Evolutionary conservation across 2,797 vertebrate species (phyloP).

Genomic region (Leucoraja ocellata): DNA sequence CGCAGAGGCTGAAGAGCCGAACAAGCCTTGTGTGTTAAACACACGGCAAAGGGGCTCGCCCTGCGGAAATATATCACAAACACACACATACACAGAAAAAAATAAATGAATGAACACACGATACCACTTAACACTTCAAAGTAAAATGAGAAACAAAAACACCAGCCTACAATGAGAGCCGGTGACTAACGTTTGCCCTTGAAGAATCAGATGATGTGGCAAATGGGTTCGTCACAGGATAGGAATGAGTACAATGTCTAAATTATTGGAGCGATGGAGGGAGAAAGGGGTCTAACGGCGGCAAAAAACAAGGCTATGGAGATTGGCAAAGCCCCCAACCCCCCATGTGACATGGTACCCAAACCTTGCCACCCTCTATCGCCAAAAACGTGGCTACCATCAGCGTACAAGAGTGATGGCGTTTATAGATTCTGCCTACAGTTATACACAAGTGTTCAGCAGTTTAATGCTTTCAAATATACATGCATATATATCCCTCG

Average conservation of each 20-base stretch:
- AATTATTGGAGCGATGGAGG: not conserved
- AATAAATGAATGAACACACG: not conserved
- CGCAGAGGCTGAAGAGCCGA: not conserved
- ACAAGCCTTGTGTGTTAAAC: not conserved
- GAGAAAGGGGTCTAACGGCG: not conserved
- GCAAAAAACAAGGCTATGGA: not conserved
- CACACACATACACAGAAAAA: too few species aligned
- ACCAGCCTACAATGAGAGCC: not conserved
- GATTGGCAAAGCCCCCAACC: not conserved
- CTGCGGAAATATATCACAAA: too few species aligned
- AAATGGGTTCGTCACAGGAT: slow-evolving; percentile 5
- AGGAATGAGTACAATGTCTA: not conserved
- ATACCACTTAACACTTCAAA: not conserved
- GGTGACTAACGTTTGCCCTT: not conserved
- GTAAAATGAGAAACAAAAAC: not conserved
- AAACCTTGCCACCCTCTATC: too few species aligned
- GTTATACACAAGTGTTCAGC: too few species aligned
- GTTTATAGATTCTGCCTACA: too few species aligned
- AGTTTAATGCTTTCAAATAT: too few species aligned
- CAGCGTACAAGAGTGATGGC: too few species aligned
- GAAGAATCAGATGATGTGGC: not conserved
- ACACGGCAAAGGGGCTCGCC: too few species aligned
- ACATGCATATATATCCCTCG: too few species aligned
- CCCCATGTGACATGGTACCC: too few species aligned
- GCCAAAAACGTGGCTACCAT: too few species aligned